These are phyloP conservation scores for Eupithecia insigniata DNA, from an alignment of 2,888 invertebrate genomes.

Conservation along the genomic window DNA sequence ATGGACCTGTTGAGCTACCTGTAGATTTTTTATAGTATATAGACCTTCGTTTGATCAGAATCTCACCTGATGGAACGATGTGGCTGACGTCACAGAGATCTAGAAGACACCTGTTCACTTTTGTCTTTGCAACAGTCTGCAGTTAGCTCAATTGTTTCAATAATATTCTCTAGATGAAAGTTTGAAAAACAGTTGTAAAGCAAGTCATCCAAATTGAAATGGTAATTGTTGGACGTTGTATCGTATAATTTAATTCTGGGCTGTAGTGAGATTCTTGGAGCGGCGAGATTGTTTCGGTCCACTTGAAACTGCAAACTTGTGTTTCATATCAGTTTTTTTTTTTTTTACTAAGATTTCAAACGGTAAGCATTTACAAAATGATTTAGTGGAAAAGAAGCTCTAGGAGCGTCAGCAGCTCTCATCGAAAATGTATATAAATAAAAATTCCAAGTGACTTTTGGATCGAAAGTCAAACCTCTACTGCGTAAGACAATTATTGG, in stretches of 20 bases:
- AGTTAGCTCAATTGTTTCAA: no score
- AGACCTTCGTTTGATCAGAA: no score
- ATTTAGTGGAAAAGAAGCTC: not conserved
- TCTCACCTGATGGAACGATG: no score
- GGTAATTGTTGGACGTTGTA: not conserved
- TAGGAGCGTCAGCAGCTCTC: not conserved
- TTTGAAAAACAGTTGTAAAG: not conserved
- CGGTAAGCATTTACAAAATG: not conserved
- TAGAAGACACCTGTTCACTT: no score
- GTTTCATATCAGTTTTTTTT: not conserved
- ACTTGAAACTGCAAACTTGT: not conserved
- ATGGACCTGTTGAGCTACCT: no score
- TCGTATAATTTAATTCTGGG: conserved; percentile 7
- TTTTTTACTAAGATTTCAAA: not conserved
- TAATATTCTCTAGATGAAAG: not conserved
- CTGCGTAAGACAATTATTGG: not conserved
- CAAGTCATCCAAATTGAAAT: conserved; percentile 7
- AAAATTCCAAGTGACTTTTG: not conserved
- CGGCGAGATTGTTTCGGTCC: not conserved
- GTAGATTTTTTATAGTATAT: no score
- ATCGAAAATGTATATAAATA: not conserved
- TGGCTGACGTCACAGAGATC: no score
- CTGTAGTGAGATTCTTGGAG: not conserved
- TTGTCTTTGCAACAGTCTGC: no score
- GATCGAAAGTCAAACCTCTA: not conserved